A percentile compares a stretch with the other conserved stretches of the same genome.
Conservation (phyloP, 2,888 invertebrate genomes). For the Ectobius pallidus region DNA sequence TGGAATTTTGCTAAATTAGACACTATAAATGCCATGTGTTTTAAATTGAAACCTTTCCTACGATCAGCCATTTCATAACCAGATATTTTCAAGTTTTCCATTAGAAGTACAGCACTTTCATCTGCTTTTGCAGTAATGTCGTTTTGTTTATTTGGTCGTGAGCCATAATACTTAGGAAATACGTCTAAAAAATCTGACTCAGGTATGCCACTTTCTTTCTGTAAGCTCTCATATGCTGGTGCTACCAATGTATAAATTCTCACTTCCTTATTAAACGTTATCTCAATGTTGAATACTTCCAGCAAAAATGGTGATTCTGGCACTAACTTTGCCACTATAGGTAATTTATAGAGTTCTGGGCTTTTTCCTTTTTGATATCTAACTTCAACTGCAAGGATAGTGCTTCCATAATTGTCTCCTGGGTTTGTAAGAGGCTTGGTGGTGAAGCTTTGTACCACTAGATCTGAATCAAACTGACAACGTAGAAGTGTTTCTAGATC, state of each 20-base stretch:
- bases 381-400: conserved; percentile 58
- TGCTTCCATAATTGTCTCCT: conserved; percentile 68
- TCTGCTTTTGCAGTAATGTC: conserved; percentile 56
- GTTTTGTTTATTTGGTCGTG: conserved; percentile 53
- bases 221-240: conserved; percentile 58
- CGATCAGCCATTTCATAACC: conserved; percentile 62
- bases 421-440: conserved; percentile 58
- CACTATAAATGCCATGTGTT: conserved; percentile 57
- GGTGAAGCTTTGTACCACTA: conserved; percentile 53
- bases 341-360: not conserved
- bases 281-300: conserved; percentile 60
- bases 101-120: conserved; percentile 58
- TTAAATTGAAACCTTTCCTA: conserved; percentile 58
- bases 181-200: conserved; percentile 54
- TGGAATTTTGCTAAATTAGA: conserved; percentile 62
- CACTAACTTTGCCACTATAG: conserved; percentile 61
- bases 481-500: conserved; percentile 50
- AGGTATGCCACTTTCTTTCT: conserved; percentile 56
- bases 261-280: conserved; percentile 64
- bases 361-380: not conserved
- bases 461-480: conserved; percentile 48
- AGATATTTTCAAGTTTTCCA: conserved; percentile 61
- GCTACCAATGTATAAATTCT: conserved; percentile 60
- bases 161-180: conserved; percentile 62
- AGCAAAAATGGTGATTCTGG: conserved; percentile 62